Evolutionary conservation across 1,140 invertebrate genomes (phyloP).

Genomic region (Diuraphis noxia): DNA sequence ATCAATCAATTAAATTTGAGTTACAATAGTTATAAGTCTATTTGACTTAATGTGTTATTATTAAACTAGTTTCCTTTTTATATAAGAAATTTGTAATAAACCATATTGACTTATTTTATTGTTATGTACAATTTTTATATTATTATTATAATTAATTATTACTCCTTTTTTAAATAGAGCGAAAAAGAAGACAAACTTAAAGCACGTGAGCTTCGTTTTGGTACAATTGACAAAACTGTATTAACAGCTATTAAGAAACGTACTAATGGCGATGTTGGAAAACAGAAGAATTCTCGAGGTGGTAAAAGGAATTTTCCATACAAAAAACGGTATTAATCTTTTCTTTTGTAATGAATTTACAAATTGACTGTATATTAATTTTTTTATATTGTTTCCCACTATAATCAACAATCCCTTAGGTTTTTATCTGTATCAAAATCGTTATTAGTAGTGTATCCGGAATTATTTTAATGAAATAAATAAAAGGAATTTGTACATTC

Average conservation of each 20-base stretch:
- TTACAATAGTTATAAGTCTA: neutral
- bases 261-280: slow-evolving; percentile 28
- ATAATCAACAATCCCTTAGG: neutral
- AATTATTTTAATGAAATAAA: slow-evolving; percentile 19
- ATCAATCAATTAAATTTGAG: neutral
- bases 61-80: neutral
- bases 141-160: neutral
- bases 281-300: slow-evolving; percentile 41
- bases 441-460: slow-evolving; percentile 12
- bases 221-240: slow-evolving; percentile 44
- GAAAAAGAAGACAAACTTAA: slow-evolving; percentile 50
- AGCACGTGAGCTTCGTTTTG: slow-evolving; percentile 49
- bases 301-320: slow-evolving; percentile 41
- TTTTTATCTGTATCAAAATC: slow-evolving; percentile 21
- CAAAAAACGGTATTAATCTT: slow-evolving; percentile 44
- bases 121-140: neutral
- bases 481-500: slow-evolving; percentile 34
- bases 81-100: neutral
- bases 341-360: slow-evolving; percentile 27
- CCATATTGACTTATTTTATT: neutral
- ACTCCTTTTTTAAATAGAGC: neutral
- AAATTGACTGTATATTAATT: slow-evolving; percentile 22
- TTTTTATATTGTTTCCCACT: slow-evolving; percentile 33
- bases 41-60: neutral
- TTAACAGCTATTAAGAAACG: slow-evolving; percentile 46